A percentile compares a stretch with the other conserved stretches of the same genome.
Evolutionary conservation across 2,797 vertebrate species (phyloP).

Genomic region (Pseudocheirus occidentalis): DNA sequence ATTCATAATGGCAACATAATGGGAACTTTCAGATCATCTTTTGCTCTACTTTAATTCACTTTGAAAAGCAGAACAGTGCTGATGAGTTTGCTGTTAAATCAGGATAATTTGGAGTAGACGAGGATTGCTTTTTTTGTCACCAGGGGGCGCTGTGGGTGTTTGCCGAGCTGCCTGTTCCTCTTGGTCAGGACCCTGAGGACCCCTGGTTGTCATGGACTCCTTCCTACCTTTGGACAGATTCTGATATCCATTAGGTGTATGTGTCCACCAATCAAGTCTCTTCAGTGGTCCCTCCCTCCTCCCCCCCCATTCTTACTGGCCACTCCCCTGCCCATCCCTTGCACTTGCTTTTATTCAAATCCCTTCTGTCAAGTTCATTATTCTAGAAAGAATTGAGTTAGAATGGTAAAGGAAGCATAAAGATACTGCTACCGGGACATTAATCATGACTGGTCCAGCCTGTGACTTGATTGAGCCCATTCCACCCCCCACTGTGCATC

Average conservation of each 20-base stretch:
- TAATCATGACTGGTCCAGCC: neutral
- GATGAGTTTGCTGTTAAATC: neutral
- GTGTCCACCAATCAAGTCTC: neutral
- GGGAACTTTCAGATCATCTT: conserved; percentile 38
- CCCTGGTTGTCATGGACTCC: neutral
- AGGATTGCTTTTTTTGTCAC: neutral
- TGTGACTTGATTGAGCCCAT: neutral
- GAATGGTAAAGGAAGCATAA: neutral
- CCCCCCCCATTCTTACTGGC: neutral
- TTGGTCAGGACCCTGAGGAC: neutral
- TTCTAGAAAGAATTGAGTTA: neutral
- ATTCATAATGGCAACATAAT: conserved; percentile 17
- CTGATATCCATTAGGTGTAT: neutral
- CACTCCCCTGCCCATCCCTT: neutral
- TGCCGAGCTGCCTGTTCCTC: neutral
- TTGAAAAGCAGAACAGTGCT: neutral
- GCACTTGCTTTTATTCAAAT: neutral
- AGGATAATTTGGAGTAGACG: neutral
- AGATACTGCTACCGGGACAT: neutral
- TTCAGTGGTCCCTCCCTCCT: neutral
- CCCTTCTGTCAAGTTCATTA: neutral
- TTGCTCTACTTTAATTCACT: neutral
- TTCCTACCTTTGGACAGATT: neutral
- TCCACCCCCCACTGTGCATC: neutral
- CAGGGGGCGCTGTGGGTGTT: neutral